Evolutionary conservation across 2,888 invertebrate species (phyloP).

Genomic region (Euspilapteryx auroguttella): DNA sequence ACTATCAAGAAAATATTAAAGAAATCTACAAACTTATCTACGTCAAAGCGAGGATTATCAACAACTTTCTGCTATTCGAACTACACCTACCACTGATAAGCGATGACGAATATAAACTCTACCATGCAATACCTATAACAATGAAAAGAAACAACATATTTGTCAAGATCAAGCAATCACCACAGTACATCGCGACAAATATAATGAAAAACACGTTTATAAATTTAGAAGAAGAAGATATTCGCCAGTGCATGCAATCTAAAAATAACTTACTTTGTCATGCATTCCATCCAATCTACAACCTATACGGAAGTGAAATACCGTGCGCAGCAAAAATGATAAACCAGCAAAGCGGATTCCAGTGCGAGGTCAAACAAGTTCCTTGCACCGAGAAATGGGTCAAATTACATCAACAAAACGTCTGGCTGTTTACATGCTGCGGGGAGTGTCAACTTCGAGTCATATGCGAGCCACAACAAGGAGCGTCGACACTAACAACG

Average conservation of each 20-base stretch:
- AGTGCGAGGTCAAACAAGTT: too few species aligned
- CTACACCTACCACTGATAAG: neutral
- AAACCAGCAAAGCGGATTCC: too few species aligned
- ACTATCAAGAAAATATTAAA: slow-evolving; percentile 7
- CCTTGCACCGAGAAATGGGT: too few species aligned
- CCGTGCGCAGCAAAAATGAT: too few species aligned
- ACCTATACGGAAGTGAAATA: too few species aligned
- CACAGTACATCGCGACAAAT: neutral
- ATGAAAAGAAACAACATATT: neutral
- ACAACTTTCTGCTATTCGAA: slow-evolving; percentile 9
- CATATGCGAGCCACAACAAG: slow-evolving; percentile 8
- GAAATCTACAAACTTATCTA: slow-evolving; percentile 10
- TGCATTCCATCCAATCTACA: neutral
- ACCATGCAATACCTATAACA: slow-evolving; percentile 6
- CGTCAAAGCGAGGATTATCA: slow-evolving; percentile 8
- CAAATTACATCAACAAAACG: too few species aligned
- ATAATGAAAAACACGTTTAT: slow-evolving; percentile 2
- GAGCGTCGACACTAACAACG: slow-evolving; percentile 6
- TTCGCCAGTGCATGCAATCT: neutral
- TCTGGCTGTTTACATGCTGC: too few species aligned
- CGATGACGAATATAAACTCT: slow-evolving; percentile 8
- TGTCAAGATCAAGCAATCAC: neutral
- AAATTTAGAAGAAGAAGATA: neutral
- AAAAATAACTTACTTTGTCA: neutral
- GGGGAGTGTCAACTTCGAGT: slow-evolving; percentile 6